Evolutionary conservation across 2,888 invertebrate genomes (phyloP), one percentile per base, ranked within the genome.

Genomic region (Bembecia ichneumoniformis): DNA sequence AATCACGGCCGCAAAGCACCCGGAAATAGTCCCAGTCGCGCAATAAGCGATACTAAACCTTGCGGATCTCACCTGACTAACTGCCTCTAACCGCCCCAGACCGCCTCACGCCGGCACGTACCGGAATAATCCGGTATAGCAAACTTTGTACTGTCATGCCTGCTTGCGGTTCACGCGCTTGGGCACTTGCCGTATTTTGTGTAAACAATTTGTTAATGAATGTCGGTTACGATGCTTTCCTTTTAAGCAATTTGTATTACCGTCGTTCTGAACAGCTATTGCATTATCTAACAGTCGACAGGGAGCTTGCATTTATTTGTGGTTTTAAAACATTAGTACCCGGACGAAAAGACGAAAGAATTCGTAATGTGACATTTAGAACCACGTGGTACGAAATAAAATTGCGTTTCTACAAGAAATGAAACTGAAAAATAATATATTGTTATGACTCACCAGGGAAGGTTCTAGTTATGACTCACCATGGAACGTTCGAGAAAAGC

Each of bases 131-230:
- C 77, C 77, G 73, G 74, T 73, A 28, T 73, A 69, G 68, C 75
- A 75, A 82, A 82, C 71, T 82, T 81, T 77, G 74, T 70, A 65
- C 72, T 70, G 71, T 73, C 73, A 70, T 67, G 77, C 68, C 74
- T 74, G 76, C 76, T 76, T 78, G 78, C 70, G 78, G 78, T 70
- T 68, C 66, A 64, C 71, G 73, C 68, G 69, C 68, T 71, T 66
- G 65, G 66, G 74, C 72, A 66, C 71, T 70, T 59, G 66, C 67
- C 63, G 57, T 58, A 35, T 49, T 61, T 55, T 61, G 60, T 51
- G 60, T 64, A 67, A 70, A 68, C 64, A 69, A 68, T 66, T 68
- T 63, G 59, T 58, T 67, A 66, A 70, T 68, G 61, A 66, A 64
- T 58, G 65, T 64, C 60, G 59, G 59, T 61, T 63, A 60, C 59